phyloP scores from a whole-genome alignment of 2,113 vertebrate genomes.

The Poeciliopsis turrubarensis region DNA sequence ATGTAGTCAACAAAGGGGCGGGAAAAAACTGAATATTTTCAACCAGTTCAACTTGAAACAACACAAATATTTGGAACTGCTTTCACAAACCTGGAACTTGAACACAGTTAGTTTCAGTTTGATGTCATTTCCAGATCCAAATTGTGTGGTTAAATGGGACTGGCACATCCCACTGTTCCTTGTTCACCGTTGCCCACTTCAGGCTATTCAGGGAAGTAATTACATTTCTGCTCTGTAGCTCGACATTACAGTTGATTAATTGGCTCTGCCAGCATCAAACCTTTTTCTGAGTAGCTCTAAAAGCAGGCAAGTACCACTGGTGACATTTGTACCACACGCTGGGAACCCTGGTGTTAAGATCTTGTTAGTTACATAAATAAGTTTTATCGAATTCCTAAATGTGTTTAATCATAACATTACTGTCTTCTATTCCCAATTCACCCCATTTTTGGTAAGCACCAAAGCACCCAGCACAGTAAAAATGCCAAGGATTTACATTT shows the following conservation, averaged over 20 bases:
- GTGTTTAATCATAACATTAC: conserved; percentile 1
- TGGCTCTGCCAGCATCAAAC: background rate
- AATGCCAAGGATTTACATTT: conserved; percentile 17
- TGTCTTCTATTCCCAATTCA: background rate
- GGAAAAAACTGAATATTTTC: no score
- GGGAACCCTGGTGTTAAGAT: background rate
- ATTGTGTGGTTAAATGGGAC: background rate
- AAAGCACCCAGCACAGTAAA: background rate
- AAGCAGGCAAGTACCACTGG: background rate
- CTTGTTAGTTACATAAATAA: conserved; percentile 5
- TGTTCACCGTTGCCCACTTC: no score
- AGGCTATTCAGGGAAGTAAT: no score
- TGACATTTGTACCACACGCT: background rate
- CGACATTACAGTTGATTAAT: background rate
- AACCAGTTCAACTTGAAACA: no score
- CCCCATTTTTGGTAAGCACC: background rate
- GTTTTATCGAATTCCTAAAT: conserved; percentile 2
- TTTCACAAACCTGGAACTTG: no score
- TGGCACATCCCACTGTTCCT: no score
- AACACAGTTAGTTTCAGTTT: no score
- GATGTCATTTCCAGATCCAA: background rate
- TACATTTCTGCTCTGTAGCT: background rate
- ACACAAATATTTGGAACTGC: no score
- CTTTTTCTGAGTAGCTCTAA: background rate
- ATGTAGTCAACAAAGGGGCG: no score